These are phyloP conservation scores for Dinothrombium tinctorium DNA, from an alignment of 1,140 invertebrate species.

Conservation along the genomic window DNA sequence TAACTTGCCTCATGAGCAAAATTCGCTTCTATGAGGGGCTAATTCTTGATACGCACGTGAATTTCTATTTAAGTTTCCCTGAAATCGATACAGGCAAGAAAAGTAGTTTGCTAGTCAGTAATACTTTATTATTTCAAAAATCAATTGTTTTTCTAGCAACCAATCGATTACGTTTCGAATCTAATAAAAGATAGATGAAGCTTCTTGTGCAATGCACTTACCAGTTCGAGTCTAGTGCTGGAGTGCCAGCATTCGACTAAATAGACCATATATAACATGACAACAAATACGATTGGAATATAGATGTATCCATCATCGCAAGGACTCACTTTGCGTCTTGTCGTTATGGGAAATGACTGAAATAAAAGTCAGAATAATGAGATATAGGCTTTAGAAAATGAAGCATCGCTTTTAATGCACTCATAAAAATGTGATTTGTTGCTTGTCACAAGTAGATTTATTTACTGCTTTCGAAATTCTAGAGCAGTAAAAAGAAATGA, in stretches of 20 bases:
- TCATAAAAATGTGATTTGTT: too few relatives aligned
- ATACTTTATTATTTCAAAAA: too few relatives aligned
- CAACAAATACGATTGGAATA: constrained; percentile 53
- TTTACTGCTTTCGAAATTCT: too few relatives aligned
- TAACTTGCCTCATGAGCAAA: too few relatives aligned
- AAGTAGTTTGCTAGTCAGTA: not conserved
- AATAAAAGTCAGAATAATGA: not conserved
- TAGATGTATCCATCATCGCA: constrained; percentile 66
- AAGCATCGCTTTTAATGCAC: too few relatives aligned
- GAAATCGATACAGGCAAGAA: not conserved
- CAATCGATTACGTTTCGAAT: too few relatives aligned
- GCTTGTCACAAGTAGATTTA: too few relatives aligned
- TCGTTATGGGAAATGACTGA: constrained; percentile 18
- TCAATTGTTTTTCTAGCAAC: too few relatives aligned
- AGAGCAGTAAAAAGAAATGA: too few relatives aligned
- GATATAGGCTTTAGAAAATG: too few relatives aligned
- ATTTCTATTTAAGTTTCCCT: not conserved
- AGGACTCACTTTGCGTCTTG: constrained; percentile 21
- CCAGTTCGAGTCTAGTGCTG: constrained; percentile 32
- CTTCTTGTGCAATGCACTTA: constrained; percentile 4
- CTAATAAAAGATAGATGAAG: not conserved
- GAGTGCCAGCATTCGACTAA: constrained; percentile 62
- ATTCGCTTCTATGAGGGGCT: too few relatives aligned
- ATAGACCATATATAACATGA: constrained; percentile 56
- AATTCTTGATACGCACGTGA: too few relatives aligned